Base-by-base conservation (phyloP, 2,113 vertebrate species). In the Poeciliopsis retropinna region DNA sequence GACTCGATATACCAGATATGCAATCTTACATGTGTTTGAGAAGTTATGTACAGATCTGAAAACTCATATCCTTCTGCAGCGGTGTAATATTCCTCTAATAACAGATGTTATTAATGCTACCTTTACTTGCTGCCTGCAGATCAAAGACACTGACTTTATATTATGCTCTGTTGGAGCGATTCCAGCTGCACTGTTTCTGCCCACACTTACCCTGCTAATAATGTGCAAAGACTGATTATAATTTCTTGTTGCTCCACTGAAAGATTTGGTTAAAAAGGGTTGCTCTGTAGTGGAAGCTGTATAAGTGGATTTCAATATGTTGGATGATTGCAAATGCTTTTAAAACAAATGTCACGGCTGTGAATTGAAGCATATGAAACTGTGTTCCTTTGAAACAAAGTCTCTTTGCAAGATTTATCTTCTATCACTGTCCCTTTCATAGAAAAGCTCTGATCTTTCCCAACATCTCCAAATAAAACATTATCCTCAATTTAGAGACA, bases 71-170 rank as follows among this genome's bases (percentile, higher is more conserved):
- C 80, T 64, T 39, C 44, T 67, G 65, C 60, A 63, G 83, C 70
- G 88, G 69, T 87, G 76, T 87, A 88, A 30, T 89, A 86, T 87
- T 91, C 87, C 61, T 66, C 28, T 83, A 73, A 75, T 80, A 88
- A 80, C 84, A 64, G 84, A 65, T 64, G 44, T 79, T 81, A 76
- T 88, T 81, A 72, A 85, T 93, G 70, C 17, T 64, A 31, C 51
- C 76, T 88, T 83, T 75, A 61, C 75, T 67, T 25, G 19, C 76
- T 70, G 29, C 67, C 73, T 75, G 66, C 78, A 87, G 73, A 86
- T 85, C 76, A 87, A 79, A 86, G 78, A 73, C 75, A 77, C 85
- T 82, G 60, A 89, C 89, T 89, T 88, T 51, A 68, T 72, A 70
- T 66, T 63, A 64, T 32, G 61, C 27, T 66, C 2, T 78, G 51